phyloP scores from a whole-genome alignment of 1,140 invertebrate species.

The Cephus cinctus region DNA sequence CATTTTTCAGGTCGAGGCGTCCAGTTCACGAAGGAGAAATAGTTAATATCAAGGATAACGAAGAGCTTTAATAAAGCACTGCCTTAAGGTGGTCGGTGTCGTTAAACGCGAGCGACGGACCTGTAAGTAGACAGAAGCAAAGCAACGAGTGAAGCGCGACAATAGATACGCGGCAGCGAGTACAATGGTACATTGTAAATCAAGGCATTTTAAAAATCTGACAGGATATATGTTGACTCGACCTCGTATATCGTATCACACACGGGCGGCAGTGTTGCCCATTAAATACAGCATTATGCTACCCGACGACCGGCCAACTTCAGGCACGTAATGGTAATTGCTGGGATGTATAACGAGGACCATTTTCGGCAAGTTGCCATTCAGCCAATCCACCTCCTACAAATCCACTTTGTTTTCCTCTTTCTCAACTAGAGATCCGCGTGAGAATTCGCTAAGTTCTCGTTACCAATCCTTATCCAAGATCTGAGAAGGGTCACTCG shows the following conservation, averaged over 20 bases:
- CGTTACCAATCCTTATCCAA: too few species aligned
- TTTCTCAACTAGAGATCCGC: too few species aligned
- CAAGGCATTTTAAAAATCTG: conserved; percentile 53
- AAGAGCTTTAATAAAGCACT: not conserved
- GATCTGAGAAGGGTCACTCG: too few species aligned
- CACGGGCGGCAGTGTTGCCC: conserved; percentile 32
- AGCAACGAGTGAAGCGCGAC: conserved; percentile 30
- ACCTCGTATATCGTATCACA: conserved; percentile 48
- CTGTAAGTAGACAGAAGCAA: conserved; percentile 7
- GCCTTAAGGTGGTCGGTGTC: too few species aligned
- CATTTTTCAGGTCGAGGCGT: not conserved
- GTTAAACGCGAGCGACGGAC: too few species aligned
- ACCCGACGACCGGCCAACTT: conserved; percentile 36
- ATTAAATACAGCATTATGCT: conserved; percentile 55
- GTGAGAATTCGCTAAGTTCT: too few species aligned
- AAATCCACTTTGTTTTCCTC: too few species aligned
- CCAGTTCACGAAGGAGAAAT: not conserved
- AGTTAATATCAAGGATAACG: not conserved
- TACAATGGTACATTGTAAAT: conserved; percentile 54
- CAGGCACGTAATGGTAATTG: conserved; percentile 47
- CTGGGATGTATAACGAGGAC: conserved; percentile 38
- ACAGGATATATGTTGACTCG: conserved; percentile 51
- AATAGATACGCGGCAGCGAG: conserved; percentile 47
- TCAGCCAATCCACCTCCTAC: conserved; percentile 15
- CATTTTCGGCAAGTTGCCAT: conserved; percentile 49